A percentile compares a stretch with the other conserved stretches of the same genome.
Evolutionary conservation across 2,888 invertebrate genomes (phyloP).

Genomic region (Hypercompe scribonia): DNA sequence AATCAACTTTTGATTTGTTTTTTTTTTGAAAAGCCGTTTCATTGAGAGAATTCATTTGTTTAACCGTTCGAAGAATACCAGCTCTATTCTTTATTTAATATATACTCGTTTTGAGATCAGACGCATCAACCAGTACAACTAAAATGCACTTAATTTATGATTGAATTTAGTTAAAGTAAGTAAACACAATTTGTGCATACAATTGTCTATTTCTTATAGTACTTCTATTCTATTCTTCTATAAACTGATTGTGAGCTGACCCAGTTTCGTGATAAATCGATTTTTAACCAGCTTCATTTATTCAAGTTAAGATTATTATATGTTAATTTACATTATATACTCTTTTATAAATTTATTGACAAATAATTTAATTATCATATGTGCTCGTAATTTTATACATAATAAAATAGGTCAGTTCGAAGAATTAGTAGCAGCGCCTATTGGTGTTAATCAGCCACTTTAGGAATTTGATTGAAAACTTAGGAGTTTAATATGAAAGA

Average conservation of each 20-base stretch:
- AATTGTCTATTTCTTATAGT: constrained; percentile 1
- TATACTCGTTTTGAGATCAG: not conserved
- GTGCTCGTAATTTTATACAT: not conserved
- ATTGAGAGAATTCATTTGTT: too few relatives aligned
- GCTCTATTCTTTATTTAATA: not conserved
- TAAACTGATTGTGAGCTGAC: constrained; percentile 18
- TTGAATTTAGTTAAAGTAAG: not conserved
- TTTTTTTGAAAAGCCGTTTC: too few relatives aligned
- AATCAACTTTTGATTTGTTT: too few relatives aligned
- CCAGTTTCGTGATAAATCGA: constrained; percentile 43
- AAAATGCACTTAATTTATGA: not conserved
- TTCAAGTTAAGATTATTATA: constrained; percentile 21
- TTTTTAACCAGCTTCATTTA: constrained; percentile 36
- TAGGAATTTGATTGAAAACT: too few relatives aligned
- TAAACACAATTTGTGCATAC: not conserved
- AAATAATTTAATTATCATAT: too few relatives aligned
- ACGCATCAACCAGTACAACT: not conserved
- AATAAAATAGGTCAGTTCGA: not conserved
- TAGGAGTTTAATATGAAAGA: too few relatives aligned
- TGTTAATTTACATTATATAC: constrained; percentile 37
- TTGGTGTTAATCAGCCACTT: not conserved
- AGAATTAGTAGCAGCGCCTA: too few relatives aligned
- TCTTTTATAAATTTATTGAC: not conserved
- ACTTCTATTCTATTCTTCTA: constrained; percentile 2
- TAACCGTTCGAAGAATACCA: too few relatives aligned